Evolutionary conservation across 1,140 invertebrate species (phyloP).

Genomic region (Copidosoma floridanum): DNA sequence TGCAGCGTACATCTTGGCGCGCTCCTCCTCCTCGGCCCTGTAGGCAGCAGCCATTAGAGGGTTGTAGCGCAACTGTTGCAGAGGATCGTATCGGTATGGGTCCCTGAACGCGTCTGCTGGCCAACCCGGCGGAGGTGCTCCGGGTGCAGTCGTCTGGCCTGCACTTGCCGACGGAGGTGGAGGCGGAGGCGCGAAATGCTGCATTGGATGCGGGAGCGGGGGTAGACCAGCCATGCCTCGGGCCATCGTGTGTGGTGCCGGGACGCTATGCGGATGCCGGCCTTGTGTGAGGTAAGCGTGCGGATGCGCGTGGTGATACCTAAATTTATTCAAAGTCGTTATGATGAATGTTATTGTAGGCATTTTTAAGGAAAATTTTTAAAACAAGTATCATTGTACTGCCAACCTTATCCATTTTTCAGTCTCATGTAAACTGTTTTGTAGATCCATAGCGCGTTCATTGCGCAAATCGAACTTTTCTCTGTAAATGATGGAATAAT

Average conservation of each 20-base stretch:
- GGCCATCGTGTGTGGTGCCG: slow-evolving; percentile 51
- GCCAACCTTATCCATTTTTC: slow-evolving; percentile 29
- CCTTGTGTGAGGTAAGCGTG: slow-evolving; percentile 43
- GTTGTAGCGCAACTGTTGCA: slow-evolving; percentile 67
- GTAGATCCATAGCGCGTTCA: slow-evolving; percentile 21
- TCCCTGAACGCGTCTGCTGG: slow-evolving; percentile 64
- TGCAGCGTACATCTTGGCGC: slow-evolving; percentile 68
- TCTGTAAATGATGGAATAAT: background rate
- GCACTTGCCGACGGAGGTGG: slow-evolving; percentile 40
- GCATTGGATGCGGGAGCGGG: slow-evolving; percentile 51
- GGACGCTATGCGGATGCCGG: slow-evolving; percentile 50
- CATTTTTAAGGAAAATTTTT: too few species aligned
- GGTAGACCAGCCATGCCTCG: slow-evolving; percentile 50
- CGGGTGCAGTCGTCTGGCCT: slow-evolving; percentile 42
- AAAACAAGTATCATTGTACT: too few species aligned
- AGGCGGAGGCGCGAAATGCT: slow-evolving; percentile 60
- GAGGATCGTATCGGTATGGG: slow-evolving; percentile 67
- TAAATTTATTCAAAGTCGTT: background rate
- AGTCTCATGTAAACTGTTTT: slow-evolving; percentile 15
- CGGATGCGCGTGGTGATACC: slow-evolving; percentile 46
- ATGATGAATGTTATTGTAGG: too few species aligned
- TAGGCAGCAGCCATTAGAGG: slow-evolving; percentile 70
- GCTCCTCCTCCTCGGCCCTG: slow-evolving; percentile 67
- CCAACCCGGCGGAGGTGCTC: slow-evolving; percentile 44
- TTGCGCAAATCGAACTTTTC: slow-evolving; percentile 25